phyloP scores from a whole-genome alignment of 1,140 invertebrate genomes.

The Drosophila pruinosa region DNA sequence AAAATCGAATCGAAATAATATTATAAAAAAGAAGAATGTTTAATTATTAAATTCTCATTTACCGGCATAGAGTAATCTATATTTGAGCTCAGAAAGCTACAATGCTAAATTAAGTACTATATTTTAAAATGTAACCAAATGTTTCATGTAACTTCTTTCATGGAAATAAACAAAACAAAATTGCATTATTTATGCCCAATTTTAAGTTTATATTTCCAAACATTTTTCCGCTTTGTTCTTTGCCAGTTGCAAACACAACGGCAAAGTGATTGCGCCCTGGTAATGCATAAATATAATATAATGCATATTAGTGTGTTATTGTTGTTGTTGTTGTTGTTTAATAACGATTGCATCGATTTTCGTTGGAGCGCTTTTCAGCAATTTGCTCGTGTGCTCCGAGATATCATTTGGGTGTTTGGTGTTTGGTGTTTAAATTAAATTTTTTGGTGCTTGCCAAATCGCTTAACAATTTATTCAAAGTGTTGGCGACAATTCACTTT shows the following conservation, averaged over 20 bases:
- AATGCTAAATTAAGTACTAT: too few relatives aligned
- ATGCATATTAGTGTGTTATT: not conserved
- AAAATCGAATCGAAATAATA: too few relatives aligned
- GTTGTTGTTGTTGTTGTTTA: constrained; percentile 6
- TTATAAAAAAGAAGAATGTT: too few relatives aligned
- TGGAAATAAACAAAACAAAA: too few relatives aligned
- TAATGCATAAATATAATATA: constrained; percentile 1
- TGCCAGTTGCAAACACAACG: not conserved
- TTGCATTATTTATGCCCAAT: too few relatives aligned
- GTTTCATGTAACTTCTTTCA: too few relatives aligned
- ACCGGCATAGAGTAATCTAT: too few relatives aligned
- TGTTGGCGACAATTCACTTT: constrained; percentile 72
- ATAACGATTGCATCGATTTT: constrained; percentile 25
- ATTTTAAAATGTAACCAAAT: too few relatives aligned
- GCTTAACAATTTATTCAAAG: constrained; percentile 61
- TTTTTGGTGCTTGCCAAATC: constrained; percentile 50
- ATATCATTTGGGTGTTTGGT: constrained; percentile 27
- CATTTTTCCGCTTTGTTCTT: not conserved
- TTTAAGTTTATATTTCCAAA: too few relatives aligned
- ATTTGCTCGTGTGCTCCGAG: constrained; percentile 12
- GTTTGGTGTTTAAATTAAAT: constrained; percentile 4
- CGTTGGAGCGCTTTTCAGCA: not conserved
- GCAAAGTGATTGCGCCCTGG: not conserved
- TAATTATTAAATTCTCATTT: too few relatives aligned
- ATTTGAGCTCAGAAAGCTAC: too few relatives aligned